phyloP scores from a whole-genome alignment of 2,113 vertebrate species.

The Equus quagga region DNA sequence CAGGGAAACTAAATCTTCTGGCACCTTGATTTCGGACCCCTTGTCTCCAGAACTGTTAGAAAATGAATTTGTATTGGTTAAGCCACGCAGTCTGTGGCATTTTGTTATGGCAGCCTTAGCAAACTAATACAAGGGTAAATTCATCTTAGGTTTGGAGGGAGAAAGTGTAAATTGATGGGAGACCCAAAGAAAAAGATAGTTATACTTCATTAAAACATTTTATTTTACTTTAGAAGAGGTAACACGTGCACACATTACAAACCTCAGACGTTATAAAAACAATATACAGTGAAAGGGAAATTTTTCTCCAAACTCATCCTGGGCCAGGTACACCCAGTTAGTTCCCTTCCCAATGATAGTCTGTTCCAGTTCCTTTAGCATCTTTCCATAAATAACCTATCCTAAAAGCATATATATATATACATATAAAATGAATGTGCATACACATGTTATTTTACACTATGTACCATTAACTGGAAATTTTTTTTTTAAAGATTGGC shows the following conservation, averaged over 20 bases:
- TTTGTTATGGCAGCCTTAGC: not conserved
- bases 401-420: not conserved
- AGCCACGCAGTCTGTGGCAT: not conserved
- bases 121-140: not conserved
- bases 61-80: not conserved
- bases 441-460: not conserved
- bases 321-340: not conserved
- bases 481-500: too few species aligned
- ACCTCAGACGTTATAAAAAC: not conserved
- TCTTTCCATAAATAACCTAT: not conserved
- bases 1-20: not conserved
- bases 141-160: not conserved
- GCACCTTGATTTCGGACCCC: not conserved
- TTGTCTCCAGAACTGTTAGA: not conserved
- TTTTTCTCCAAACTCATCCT: not conserved
- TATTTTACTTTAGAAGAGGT: not conserved
- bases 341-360: not conserved
- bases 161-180: not conserved
- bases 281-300: not conserved
- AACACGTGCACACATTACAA: not conserved
- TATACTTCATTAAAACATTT: not conserved
- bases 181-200: not conserved
- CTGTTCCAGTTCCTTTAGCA: not conserved
- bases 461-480: not conserved
- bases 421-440: too few species aligned